These are phyloP conservation scores for Deilephila elpenor DNA, from an alignment of 2,888 invertebrate species.

Conservation along the genomic window DNA sequence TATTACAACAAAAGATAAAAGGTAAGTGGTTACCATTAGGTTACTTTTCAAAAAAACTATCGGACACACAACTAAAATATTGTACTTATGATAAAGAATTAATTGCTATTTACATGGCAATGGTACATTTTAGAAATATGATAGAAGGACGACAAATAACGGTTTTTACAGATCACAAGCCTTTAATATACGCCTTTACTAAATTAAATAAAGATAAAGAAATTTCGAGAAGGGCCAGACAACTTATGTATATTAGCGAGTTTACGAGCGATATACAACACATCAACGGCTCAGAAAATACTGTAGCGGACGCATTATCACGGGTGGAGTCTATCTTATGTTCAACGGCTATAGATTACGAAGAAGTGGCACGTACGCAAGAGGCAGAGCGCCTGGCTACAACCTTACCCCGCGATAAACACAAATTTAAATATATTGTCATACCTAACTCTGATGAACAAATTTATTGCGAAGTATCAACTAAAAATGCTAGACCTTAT, in stretches of 20 bases:
- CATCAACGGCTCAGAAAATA: constrained; percentile 36
- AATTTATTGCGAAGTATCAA: too few relatives aligned
- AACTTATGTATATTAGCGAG: constrained; percentile 37
- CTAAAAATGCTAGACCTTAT: too few relatives aligned
- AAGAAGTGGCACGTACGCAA: too few relatives aligned
- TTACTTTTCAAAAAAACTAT: constrained; percentile 34
- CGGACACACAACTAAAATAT: neutral
- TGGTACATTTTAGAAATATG: constrained; percentile 32
- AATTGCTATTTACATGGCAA: constrained; percentile 13
- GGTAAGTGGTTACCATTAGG: constrained; percentile 27
- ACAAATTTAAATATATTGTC: too few relatives aligned
- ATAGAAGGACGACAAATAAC: constrained; percentile 31
- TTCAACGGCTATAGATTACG: neutral
- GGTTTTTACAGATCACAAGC: constrained; percentile 36
- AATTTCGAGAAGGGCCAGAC: constrained; percentile 37
- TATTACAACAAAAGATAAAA: neutral
- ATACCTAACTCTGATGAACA: too few relatives aligned
- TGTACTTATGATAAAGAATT: constrained; percentile 13
- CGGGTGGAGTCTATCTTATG: constrained; percentile 41
- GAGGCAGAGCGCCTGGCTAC: too few relatives aligned
- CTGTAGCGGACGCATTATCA: constrained; percentile 37
- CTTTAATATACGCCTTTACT: constrained; percentile 33
- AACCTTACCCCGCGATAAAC: too few relatives aligned
- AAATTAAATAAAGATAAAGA: constrained; percentile 34
- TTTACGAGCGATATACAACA: constrained; percentile 34